Conservation (phyloP, 1,140 invertebrate genomes). For the Megathymus violae region DNA sequence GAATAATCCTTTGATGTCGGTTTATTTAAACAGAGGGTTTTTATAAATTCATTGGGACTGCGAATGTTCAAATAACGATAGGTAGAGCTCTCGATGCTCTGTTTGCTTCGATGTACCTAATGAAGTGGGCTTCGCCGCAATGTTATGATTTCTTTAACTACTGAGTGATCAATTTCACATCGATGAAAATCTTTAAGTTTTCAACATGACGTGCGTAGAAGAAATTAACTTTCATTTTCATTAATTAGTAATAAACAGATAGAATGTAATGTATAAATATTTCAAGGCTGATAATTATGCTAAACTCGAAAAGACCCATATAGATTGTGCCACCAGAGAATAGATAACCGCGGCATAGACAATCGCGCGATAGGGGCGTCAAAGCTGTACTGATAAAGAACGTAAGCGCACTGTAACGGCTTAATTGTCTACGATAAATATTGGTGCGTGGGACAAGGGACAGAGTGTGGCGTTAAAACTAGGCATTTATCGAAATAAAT, state of each 20-base stretch:
- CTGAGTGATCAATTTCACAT: background rate
- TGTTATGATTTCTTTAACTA: slow-evolving; percentile 11
- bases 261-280: too few species aligned
- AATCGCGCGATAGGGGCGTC: slow-evolving; percentile 24
- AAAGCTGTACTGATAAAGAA: slow-evolving; percentile 36
- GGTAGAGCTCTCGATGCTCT: slow-evolving; percentile 17
- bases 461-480: background rate
- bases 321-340: background rate
- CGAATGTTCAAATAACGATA: slow-evolving; percentile 31
- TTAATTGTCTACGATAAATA: slow-evolving; percentile 44
- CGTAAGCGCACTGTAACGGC: slow-evolving; percentile 39
- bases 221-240: too few species aligned
- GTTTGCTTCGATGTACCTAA: slow-evolving; percentile 26
- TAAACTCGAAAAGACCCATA: background rate
- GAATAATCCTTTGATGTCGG: slow-evolving; percentile 38
- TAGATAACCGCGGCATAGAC: slow-evolving; percentile 8
- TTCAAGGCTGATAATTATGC: background rate
- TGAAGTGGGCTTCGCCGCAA: slow-evolving; percentile 20
- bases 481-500: background rate
- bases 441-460: slow-evolving; percentile 9
- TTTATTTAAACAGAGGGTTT: slow-evolving; percentile 40
- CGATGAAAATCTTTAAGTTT: too few species aligned
- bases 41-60: slow-evolving; percentile 35
- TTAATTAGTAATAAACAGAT: too few species aligned
- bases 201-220: too few species aligned